Conservation (phyloP, 2,113 vertebrate genomes). For the Pygoscelis adeliae region DNA sequence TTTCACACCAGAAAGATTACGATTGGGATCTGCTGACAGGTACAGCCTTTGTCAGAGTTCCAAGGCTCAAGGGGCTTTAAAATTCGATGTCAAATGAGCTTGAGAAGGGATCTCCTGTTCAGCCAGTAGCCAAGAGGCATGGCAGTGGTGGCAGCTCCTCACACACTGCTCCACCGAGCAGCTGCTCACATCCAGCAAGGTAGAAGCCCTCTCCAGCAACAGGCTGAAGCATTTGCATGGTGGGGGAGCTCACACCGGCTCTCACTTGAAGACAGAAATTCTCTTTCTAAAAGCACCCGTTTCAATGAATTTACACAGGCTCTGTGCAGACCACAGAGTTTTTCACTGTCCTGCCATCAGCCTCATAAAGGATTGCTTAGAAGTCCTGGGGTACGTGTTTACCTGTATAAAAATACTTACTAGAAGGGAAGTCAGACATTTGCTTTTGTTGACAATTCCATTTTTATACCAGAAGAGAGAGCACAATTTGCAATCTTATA, state of each 20-base stretch:
- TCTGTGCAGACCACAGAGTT: background rate
- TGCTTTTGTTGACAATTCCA: background rate
- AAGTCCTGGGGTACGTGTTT: background rate
- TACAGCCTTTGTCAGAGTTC: background rate
- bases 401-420: background rate
- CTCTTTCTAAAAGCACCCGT: background rate
- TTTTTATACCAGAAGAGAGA: slow-evolving; percentile 25
- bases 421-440: background rate
- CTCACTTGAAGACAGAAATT: background rate
- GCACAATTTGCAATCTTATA: background rate
- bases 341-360: background rate
- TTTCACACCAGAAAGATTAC: background rate
- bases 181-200: background rate
- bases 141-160: background rate
- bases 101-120: fast-evolving
- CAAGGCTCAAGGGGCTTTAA: background rate
- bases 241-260: background rate
- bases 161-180: fast-evolving
- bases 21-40: background rate
- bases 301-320: background rate
- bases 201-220: background rate
- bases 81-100: background rate
- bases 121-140: background rate
- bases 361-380: background rate
- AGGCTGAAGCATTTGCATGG: fast-evolving